These are phyloP conservation scores for Brienomyrus longianalis DNA, from an alignment of 2,113 vertebrate genomes.

Conservation along the genomic window DNA sequence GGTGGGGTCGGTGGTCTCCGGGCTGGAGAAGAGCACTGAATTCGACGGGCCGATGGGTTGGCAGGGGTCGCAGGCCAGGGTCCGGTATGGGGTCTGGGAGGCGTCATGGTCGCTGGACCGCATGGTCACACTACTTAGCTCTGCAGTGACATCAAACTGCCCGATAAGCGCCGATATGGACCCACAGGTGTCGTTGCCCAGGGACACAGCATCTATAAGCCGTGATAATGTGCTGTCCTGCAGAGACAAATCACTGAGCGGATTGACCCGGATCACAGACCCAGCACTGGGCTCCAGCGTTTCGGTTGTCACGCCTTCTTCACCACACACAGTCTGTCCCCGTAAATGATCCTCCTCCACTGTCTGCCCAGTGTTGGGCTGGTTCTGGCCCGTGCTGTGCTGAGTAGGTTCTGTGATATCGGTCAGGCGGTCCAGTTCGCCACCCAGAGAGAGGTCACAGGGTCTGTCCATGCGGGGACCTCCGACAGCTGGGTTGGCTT, in stretches of 20 bases:
- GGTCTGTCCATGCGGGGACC: slow-evolving; percentile 28
- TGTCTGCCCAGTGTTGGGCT: slow-evolving; percentile 13
- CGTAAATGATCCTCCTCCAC: neutral
- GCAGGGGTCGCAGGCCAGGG: slow-evolving; percentile 24
- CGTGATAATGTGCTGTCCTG: slow-evolving; percentile 79
- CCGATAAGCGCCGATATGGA: slow-evolving; percentile 79
- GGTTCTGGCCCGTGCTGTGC: slow-evolving; percentile 6
- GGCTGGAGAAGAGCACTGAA: slow-evolving; percentile 48
- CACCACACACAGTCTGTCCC: neutral
- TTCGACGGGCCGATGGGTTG: neutral
- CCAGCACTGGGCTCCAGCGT: slow-evolving; percentile 29
- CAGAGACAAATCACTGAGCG: slow-evolving; percentile 51
- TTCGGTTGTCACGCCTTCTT: neutral
- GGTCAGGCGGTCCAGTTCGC: slow-evolving; percentile 30
- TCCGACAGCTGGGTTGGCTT: slow-evolving; percentile 54
- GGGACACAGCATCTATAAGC: slow-evolving; percentile 79
- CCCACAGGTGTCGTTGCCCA: slow-evolving; percentile 64
- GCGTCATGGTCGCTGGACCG: slow-evolving; percentile 23
- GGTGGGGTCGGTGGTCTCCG: slow-evolving; percentile 63
- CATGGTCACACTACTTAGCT: slow-evolving; percentile 41
- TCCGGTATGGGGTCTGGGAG: slow-evolving; percentile 19
- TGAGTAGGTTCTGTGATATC: neutral
- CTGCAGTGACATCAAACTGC: slow-evolving; percentile 63
- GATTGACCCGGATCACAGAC: slow-evolving; percentile 33
- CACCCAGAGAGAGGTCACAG: slow-evolving; percentile 44